Evolutionary conservation across 2,888 invertebrate species (phyloP).

Genomic region (Exocentrus adspersus): DNA sequence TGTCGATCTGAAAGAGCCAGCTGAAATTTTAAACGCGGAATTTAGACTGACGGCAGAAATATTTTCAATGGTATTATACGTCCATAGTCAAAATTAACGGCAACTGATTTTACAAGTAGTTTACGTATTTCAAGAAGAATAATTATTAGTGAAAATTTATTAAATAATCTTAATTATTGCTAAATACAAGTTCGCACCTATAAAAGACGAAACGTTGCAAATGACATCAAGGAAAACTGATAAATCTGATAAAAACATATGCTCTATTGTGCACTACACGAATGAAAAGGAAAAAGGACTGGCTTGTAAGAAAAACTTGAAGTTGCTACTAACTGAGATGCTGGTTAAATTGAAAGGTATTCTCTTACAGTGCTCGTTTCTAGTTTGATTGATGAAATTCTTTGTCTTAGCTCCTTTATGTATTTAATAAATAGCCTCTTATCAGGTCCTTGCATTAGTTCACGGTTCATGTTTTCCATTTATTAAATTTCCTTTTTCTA

Average conservation of each 20-base stretch:
- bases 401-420: slow-evolving; percentile 14
- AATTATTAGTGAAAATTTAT: no score
- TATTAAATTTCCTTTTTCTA: slow-evolving; percentile 1
- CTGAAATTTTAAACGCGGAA: neutral
- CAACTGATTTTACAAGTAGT: no score
- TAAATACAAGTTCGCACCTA: no score
- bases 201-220: no score
- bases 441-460: slow-evolving; percentile 12
- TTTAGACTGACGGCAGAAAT: no score
- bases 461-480: slow-evolving; percentile 8
- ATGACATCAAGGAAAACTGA: no score
- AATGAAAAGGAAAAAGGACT: slow-evolving; percentile 1
- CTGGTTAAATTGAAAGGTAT: slow-evolving; percentile 14
- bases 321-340: no score
- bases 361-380: slow-evolving; percentile 3
- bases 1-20: neutral
- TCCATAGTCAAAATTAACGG: no score
- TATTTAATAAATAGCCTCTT: slow-evolving; percentile 16
- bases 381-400: slow-evolving; percentile 25
- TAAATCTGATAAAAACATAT: neutral
- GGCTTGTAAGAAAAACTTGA: slow-evolving; percentile 1
- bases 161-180: no score
- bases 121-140: no score
- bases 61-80: no score
- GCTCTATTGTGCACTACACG: neutral